Base-by-base conservation (phyloP, 2,113 vertebrate genomes). In the Sitta europaea region DNA sequence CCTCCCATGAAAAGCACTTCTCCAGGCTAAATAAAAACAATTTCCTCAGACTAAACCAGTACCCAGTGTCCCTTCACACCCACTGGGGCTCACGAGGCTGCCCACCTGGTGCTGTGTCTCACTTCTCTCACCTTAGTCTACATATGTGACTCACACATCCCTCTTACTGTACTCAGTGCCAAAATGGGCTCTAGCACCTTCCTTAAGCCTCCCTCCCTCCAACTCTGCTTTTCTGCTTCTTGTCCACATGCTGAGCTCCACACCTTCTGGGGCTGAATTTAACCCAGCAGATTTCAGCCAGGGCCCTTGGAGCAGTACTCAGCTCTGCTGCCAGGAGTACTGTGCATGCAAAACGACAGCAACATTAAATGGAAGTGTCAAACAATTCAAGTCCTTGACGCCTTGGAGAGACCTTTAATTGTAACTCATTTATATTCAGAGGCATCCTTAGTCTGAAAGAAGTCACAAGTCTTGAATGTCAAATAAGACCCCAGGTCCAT, bases 311-410 rank as follows among this genome's bases (percentile, higher is more conserved):
- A 63, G 57, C 3, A 78, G 77, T 6, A 19, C 42, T 12, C 22
- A 45, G 29, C 31, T 71, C 70, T 35, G 48, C 61, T 79, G 70
- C 50, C 81, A 87, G 50, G 27, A 76, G 61, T 4, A 22, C 6
- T 3, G 12, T 5, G 18, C 1, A 0, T 6, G 22, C 51, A 36
- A 78, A 93, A 72, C 0, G 0, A 48, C 51, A 89, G 81, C 67
- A 96, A 65, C 33, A 61, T 31, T 21, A 75, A 80, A 62, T 3
- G 4, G 48, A 74, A 22, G 25, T n/a, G 31, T 59, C 62, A 73
- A 82, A 65, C 40, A 25, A 85, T 53, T 40, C 55, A 53, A 65
- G 81, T 36, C 38, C 31, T 55, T 61, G 29, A 66, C 5, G 28
- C n/a, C 45, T 81, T 21, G 12, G 22, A 63, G 28, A 78, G 23